Evolutionary conservation across 2,113 vertebrate genomes (phyloP), one percentile per base, ranked within the genome.

Genomic region (Neofelis nebulosa): DNA sequence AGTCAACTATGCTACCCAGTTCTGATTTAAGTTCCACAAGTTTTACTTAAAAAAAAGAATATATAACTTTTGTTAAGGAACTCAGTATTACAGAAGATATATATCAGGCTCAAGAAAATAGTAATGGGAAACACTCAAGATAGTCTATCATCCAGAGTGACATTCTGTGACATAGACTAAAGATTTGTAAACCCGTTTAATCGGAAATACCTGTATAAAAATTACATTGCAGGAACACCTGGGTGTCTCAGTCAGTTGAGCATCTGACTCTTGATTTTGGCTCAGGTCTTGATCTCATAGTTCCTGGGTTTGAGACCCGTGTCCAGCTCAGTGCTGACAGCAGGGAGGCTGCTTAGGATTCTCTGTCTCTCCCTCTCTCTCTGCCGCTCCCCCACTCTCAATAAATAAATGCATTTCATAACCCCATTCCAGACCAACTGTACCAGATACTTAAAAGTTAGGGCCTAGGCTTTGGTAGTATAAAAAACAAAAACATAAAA

Each of bases 131-230:
- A 80, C 55, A 23, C n/a, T 52, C 5, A 95, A 76, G 19, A 76
- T 41, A 57, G 41, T 94, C 45, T 36, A 33, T 80, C 41, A 86
- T 71, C 19, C 12, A 89, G 4, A 13, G 31, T 52, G 69, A 82
- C 16, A 18, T 1, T 82, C 31, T 79, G 9, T 52, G 87, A 2
- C 25, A 81, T 15, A 92, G 41, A 71, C 13, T 76, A 33, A 76
- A 69, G 3, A 1, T 84, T 69, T 33, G 14, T 45, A 96, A 69
- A 50, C 9, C 5, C 16, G 4, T 74, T 65, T 74, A 81, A 36
- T 79, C 33, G 63, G 76, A 96, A 96, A 71, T 90, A 69, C 1
- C 36, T 69, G 18, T 63, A 97, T 78, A 71, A 82, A 95, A 95
- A 57, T 12, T 68, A 9, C 65, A 82, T 57, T 94, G 48, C 12